Percentiles rank a stretch among this genome's conserved stretches.
These are phyloP conservation scores for Scortum barcoo DNA, from an alignment of 2,113 vertebrate species.

Conservation along the genomic window DNA sequence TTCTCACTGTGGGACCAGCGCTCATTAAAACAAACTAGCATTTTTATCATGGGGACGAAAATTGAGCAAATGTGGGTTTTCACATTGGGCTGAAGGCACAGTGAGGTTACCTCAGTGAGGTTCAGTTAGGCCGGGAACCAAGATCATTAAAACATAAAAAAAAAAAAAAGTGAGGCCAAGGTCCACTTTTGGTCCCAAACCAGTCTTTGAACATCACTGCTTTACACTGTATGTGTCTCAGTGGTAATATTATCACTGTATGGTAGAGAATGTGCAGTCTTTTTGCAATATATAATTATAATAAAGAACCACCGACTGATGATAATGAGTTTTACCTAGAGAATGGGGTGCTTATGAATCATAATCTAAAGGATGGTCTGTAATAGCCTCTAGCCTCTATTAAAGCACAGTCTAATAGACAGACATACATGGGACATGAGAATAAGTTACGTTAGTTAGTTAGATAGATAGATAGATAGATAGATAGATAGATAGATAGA, in stretches of 20 bases:
- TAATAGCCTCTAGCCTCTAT: slow-evolving; percentile 54
- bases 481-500: not conserved
- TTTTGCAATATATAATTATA: slow-evolving; percentile 77
- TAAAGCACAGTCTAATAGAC: slow-evolving; percentile 56
- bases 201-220: slow-evolving; percentile 61
- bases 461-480: not conserved
- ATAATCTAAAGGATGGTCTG: slow-evolving; percentile 71
- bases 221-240: slow-evolving; percentile 59
- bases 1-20: slow-evolving; percentile 43
- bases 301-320: slow-evolving; percentile 70
- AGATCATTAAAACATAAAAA: slow-evolving; percentile 59
- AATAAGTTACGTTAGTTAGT: too few relatives aligned
- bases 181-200: slow-evolving; percentile 55
- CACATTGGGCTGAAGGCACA: slow-evolving; percentile 30
- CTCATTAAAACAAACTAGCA: slow-evolving; percentile 67
- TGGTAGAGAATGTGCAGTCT: slow-evolving; percentile 53
- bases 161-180: slow-evolving; percentile 41
- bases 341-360: slow-evolving; percentile 74
- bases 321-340: slow-evolving; percentile 77
- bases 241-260: slow-evolving; percentile 65
- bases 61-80: slow-evolving; percentile 43
- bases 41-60: slow-evolving; percentile 55
- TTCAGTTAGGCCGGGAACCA: slow-evolving; percentile 1
- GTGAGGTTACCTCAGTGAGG: slow-evolving; percentile 20
- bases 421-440: slow-evolving; percentile 50